Conservation (phyloP, 2,113 vertebrate species). For the Prolemur simus region DNA sequence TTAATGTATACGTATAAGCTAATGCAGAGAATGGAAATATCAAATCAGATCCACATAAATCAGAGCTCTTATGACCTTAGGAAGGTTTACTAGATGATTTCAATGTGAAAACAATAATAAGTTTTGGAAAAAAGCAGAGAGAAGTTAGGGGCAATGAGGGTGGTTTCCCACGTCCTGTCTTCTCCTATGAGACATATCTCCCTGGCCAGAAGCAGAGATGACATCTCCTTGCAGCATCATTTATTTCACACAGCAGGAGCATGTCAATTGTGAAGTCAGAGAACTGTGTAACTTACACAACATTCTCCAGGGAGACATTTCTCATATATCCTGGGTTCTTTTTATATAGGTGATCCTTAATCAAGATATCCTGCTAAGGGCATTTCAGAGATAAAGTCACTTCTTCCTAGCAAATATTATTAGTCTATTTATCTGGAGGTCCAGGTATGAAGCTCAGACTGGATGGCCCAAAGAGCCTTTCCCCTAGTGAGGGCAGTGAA, state of each 20-base stretch:
- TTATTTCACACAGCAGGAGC: background rate
- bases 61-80: background rate
- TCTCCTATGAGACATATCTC: background rate
- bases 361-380: background rate
- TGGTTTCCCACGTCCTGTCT: background rate
- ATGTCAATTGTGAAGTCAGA: background rate
- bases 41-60: background rate
- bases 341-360: background rate
- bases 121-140: background rate
- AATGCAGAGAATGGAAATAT: background rate
- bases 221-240: background rate
- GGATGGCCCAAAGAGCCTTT: background rate
- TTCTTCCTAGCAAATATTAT: conserved; percentile 9
- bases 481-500: background rate
- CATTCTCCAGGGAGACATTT: background rate
- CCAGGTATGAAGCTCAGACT: background rate
- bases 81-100: background rate
- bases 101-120: background rate
- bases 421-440: background rate
- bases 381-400: background rate
- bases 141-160: background rate
- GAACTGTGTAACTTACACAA: background rate
- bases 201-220: background rate
- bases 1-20: background rate
- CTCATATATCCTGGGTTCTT: background rate